A percentile compares a stretch with the other conserved stretches of the same genome.
Evolutionary conservation across 2,797 vertebrate genomes (phyloP).

Genomic region (Chloroceryle inda): DNA sequence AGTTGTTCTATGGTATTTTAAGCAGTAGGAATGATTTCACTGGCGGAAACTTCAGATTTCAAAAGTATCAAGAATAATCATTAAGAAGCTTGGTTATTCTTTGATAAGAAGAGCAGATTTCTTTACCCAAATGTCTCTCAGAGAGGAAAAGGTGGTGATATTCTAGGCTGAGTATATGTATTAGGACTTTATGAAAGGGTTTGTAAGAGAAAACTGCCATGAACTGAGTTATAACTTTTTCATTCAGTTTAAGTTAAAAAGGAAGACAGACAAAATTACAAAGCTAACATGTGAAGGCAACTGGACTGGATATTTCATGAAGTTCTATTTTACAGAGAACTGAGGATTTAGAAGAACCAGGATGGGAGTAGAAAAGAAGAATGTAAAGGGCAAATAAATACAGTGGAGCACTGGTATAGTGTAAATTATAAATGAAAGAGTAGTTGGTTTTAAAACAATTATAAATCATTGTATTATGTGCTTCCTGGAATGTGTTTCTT

Average conservation of each 20-base stretch:
- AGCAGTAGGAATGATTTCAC: background rate
- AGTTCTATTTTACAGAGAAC: background rate
- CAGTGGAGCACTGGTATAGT: too few species aligned
- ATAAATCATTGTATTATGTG: accelerated
- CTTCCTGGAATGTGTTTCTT: background rate
- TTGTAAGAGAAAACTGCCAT: background rate
- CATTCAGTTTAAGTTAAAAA: background rate
- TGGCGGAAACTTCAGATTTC: background rate
- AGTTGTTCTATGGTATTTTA: background rate
- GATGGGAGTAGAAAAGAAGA: background rate
- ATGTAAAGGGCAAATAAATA: background rate
- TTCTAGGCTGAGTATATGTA: background rate
- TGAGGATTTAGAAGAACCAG: background rate
- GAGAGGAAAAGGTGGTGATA: background rate
- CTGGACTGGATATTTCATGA: background rate
- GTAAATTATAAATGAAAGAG: background rate
- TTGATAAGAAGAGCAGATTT: background rate
- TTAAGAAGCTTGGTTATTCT: background rate
- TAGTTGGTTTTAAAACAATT: background rate
- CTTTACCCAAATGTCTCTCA: background rate
- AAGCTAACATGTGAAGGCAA: background rate
- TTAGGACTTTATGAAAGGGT: background rate
- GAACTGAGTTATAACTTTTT: background rate
- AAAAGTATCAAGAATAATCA: background rate
- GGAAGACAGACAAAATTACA: background rate